phyloP scores from a whole-genome alignment of 2,113 vertebrate genomes.

The Ptyas mucosa region DNA sequence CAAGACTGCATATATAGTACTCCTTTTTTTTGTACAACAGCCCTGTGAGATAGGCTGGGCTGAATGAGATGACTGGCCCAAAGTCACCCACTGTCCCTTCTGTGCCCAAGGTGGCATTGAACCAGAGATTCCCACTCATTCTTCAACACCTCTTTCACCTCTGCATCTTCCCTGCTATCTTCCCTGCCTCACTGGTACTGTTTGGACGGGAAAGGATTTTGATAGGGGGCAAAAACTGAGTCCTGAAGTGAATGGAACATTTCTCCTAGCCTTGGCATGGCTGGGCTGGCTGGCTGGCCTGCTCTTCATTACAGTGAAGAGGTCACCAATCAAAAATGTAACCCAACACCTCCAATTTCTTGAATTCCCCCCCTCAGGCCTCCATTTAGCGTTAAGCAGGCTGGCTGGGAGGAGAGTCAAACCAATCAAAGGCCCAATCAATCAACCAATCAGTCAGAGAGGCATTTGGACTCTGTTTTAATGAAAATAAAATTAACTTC shows the following conservation, averaged over 20 bases:
- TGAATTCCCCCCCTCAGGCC: not conserved
- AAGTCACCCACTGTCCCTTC: not conserved
- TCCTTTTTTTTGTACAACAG: not conserved
- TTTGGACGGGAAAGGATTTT: not conserved
- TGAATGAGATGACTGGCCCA: not conserved
- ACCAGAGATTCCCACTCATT: not conserved
- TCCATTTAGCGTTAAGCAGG: not conserved
- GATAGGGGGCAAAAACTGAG: not conserved
- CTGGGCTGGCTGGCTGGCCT: not conserved
- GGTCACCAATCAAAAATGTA: not conserved
- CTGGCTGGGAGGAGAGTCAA: not conserved
- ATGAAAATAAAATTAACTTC: not conserved
- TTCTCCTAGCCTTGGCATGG: not conserved
- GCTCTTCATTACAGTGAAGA: not conserved
- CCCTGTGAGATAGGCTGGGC: not conserved
- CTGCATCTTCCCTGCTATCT: fast-evolving
- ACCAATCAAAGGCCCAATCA: not conserved
- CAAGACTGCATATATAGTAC: not conserved
- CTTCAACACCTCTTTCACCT: not conserved
- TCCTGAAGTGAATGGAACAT: not conserved
- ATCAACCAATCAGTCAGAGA: not conserved
- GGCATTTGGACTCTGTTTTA: not conserved
- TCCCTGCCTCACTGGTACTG: too few species aligned
- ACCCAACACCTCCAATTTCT: not conserved
- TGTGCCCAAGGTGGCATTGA: not conserved